phyloP scores from a whole-genome alignment of 2,113 vertebrate genomes.

The Camelus bactrianus region DNA sequence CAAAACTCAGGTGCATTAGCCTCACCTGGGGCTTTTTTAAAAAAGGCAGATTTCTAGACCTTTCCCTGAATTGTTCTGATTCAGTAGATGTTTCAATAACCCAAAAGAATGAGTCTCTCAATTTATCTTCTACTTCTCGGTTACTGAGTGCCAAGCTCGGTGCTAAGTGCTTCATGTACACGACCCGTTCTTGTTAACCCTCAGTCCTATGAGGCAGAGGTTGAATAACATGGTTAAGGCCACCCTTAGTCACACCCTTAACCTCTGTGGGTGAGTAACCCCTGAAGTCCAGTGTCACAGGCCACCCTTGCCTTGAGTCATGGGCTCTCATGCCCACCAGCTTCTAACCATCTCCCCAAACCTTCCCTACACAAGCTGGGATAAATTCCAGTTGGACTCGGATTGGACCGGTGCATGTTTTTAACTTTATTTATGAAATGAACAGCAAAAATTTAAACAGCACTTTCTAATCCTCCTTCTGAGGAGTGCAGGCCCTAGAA shows the following conservation, averaged over 20 bases:
- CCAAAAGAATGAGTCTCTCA: not conserved
- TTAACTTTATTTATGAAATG: constrained; percentile 31
- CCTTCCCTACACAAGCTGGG: not conserved
- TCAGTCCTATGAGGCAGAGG: not conserved
- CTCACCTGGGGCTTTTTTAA: not conserved
- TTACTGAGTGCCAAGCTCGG: not conserved
- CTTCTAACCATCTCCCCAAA: not conserved
- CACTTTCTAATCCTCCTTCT: not conserved
- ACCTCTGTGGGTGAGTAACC: not conserved
- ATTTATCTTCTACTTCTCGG: not conserved
- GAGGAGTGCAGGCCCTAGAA: not conserved
- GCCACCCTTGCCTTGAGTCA: not conserved
- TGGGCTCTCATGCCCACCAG: not conserved
- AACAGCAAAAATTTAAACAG: constrained; percentile 8
- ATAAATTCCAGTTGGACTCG: not conserved
- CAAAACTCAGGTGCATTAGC: not conserved
- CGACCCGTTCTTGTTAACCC: not conserved
- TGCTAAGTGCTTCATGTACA: not conserved
- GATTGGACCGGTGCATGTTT: not conserved
- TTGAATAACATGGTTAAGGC: not conserved
- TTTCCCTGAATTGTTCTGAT: not conserved
- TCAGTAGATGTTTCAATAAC: not conserved
- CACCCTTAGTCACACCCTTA: not conserved
- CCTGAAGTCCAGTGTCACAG: not conserved
- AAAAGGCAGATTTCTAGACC: not conserved